Evolutionary conservation across 2,888 invertebrate genomes (phyloP).

Genomic region (Pyrochroa serraticornis): DNA sequence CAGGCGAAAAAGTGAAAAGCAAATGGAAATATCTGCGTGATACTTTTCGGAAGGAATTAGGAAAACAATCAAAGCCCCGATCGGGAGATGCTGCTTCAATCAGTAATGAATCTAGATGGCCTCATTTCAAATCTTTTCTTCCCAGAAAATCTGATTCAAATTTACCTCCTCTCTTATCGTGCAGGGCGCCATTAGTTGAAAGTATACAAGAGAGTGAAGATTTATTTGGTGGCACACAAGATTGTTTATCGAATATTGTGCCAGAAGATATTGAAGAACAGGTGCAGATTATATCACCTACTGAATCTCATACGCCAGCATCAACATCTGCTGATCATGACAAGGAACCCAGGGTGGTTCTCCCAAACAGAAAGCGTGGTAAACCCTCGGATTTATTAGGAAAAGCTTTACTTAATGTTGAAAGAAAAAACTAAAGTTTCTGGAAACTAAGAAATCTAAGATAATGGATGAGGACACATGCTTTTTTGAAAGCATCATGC

Average conservation of each 20-base stretch:
- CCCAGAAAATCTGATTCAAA: constrained; percentile 14
- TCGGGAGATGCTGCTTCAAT: too few relatives aligned
- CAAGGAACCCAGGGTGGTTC: not conserved
- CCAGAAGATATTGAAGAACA: too few relatives aligned
- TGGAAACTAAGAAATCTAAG: constrained; percentile 1
- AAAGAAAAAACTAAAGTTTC: too few relatives aligned
- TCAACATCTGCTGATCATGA: not conserved
- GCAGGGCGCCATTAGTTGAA: not conserved
- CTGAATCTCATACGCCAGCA: too few relatives aligned
- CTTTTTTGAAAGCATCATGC: constrained; percentile 8
- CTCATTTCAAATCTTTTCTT: constrained; percentile 17
- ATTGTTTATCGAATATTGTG: not conserved
- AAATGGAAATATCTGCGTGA: constrained; percentile 28
- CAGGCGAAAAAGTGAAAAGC: constrained; percentile 14
- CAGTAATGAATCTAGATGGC: not conserved
- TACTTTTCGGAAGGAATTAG: too few relatives aligned
- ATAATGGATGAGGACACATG: constrained; percentile 3
- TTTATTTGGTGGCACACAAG: not conserved
- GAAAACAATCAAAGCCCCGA: too few relatives aligned
- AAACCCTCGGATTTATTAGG: not conserved
- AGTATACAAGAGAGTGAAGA: not conserved
- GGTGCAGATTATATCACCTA: too few relatives aligned
- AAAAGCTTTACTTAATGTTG: too few relatives aligned
- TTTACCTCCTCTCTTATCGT: too few relatives aligned
- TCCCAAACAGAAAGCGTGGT: constrained; percentile 4